Base-by-base conservation (phyloP, 2,888 invertebrate genomes). In the Conistra vaccinii region DNA sequence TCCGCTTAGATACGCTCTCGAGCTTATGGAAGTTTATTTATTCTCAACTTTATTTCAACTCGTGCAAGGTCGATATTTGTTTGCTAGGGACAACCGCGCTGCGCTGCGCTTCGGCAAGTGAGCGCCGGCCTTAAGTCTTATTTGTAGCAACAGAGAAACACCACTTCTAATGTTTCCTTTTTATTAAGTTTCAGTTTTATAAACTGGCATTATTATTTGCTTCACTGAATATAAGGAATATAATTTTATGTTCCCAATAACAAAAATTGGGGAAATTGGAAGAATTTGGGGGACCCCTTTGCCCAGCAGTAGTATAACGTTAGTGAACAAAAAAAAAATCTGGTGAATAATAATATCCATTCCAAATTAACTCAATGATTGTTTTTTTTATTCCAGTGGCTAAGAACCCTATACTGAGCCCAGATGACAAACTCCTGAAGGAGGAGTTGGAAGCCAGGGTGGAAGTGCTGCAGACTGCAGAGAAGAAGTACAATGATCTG, bases 381-480 rank as follows among this genome's bases (percentile, higher is more conserved):
- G 6, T 48, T 29, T 51, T 29, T 51, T 53, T 42, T 23, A 26
- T 81, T 86, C n/a, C 72, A 95, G 95, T 91, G 71, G 90, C 97
- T 70, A 95, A 95, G 81, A 94, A 95, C 69, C 88, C 97, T 2
- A 97, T 95, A 66, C 86, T 97, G 29, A 97, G 96, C 67, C 95
- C 97, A 79, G 97, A 97, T 71, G 98, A 99, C 78, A 99, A 99
- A 93, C 94, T 98, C 42, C 95, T 97, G 63, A 98, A 98, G 91
- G 99, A 99, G 91, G 99, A 99, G 91, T 94, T 99, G 26, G 99
- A 99, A 89, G 97, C 98, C 20, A 97, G 98, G 89, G 96, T 99
- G 69, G 99, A 99, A 88, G 97, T 98, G 77, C 96, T 99, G 76
- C 98, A 97, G 87, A 97, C 95, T 78, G 97, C 98, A 66, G 99